These are phyloP conservation scores for Coptodon rendalli DNA, from an alignment of 2,113 vertebrate genomes.

Conservation along the genomic window DNA sequence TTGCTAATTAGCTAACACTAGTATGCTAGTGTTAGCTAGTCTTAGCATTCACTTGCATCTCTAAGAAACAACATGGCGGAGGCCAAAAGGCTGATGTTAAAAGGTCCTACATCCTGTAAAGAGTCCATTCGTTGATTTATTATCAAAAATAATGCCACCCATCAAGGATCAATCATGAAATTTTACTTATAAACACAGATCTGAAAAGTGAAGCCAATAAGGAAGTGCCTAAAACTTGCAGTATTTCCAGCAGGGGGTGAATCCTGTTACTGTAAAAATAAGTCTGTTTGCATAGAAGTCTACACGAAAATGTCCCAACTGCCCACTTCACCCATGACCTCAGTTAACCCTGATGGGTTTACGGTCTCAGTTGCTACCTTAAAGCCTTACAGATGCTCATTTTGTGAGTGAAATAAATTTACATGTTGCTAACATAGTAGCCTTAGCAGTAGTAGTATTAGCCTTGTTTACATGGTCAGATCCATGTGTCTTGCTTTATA, in stretches of 20 bases:
- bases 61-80: not conserved
- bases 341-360: not conserved
- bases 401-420: not conserved
- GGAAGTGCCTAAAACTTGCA: not conserved
- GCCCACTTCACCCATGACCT: not conserved
- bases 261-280: not conserved
- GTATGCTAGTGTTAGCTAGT: not conserved
- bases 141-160: not conserved
- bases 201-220: not conserved
- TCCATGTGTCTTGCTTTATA: not conserved
- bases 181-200: not conserved
- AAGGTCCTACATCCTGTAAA: not conserved
- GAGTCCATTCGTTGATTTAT: not conserved
- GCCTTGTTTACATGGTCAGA: not conserved
- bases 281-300: not conserved
- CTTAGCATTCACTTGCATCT: not conserved
- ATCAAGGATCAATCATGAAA: no score
- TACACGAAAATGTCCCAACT: fast-evolving
- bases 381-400: not conserved
- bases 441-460: not conserved
- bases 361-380: not conserved
- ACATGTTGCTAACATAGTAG: not conserved
- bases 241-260: not conserved
- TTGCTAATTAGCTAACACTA: not conserved
- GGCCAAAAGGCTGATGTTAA: not conserved